Percentiles rank a stretch among this genome's conserved stretches.
Evolutionary conservation across 2,888 invertebrate genomes (phyloP).

Genomic region (Odontothrips loti): DNA sequence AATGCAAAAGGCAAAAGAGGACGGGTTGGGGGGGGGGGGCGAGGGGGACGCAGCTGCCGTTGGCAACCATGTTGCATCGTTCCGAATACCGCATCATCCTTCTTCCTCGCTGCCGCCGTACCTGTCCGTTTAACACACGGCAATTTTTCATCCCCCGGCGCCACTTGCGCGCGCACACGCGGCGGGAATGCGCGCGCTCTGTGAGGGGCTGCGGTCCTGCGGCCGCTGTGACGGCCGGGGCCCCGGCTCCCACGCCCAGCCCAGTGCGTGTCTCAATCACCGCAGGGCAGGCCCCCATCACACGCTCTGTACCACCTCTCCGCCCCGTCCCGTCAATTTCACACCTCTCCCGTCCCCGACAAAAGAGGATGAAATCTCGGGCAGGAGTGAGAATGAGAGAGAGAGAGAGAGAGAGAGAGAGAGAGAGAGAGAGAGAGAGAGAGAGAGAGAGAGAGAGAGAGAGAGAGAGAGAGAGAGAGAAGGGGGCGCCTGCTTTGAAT

Average conservation of each 20-base stretch:
- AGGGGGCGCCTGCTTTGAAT: conserved; percentile 28
- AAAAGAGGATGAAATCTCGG: background rate
- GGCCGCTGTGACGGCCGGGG: no score
- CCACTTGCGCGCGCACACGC: background rate
- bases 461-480: background rate
- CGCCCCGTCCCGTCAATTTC: conserved; percentile 9
- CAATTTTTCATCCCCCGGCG: conserved; percentile 3
- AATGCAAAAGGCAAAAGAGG: background rate
- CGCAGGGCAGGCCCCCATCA: no score
- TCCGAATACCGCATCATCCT: background rate
- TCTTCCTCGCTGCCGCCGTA: background rate
- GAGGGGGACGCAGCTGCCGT: background rate
- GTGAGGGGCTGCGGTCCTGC: no score
- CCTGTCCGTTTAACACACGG: background rate
- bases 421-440: background rate
- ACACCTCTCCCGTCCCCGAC: conserved; percentile 13
- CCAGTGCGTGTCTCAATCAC: no score
- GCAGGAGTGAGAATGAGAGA: background rate
- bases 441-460: background rate
- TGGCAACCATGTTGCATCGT: conserved; percentile 22
- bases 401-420: background rate
- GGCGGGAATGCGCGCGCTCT: no score
- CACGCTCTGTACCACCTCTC: no score
- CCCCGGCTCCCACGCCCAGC: background rate
- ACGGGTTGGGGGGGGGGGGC: background rate